Conservation (phyloP, 2,113 vertebrate species). For the Dromiciops gliroides region DNA sequence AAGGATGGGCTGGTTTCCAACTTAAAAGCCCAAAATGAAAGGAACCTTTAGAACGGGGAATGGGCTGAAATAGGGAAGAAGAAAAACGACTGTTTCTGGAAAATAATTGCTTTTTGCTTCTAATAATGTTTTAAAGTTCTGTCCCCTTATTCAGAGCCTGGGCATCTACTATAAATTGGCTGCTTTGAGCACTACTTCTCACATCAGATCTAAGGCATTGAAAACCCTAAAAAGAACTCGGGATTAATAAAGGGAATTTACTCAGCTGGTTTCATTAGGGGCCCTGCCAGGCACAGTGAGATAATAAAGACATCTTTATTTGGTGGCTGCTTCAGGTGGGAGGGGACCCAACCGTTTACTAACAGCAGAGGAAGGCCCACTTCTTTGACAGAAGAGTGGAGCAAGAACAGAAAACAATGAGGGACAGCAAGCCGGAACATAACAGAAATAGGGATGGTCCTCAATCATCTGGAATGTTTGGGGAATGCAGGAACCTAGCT, state of each 20-base stretch:
- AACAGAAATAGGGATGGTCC: neutral
- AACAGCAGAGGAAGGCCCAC: conserved; percentile 1
- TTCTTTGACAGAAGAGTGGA: neutral
- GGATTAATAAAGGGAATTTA: conserved; percentile 13
- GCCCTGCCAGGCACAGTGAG: conserved; percentile 3
- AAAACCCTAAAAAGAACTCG: neutral
- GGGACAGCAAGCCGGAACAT: neutral
- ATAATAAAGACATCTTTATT: conserved; percentile 6
- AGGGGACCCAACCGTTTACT: neutral
- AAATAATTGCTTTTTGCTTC: conserved; percentile 15
- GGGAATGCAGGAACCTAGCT: neutral
- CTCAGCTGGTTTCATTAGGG: conserved; percentile 1
- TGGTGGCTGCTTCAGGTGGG: neutral
- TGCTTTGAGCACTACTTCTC: neutral
- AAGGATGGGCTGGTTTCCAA: neutral
- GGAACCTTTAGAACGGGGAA: neutral
- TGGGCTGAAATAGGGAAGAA: neutral
- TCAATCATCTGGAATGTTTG: neutral
- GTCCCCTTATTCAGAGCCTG: conserved; percentile 4
- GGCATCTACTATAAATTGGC: neutral
- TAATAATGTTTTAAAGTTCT: conserved; percentile 23
- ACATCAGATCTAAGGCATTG: neutral
- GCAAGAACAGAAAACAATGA: neutral
- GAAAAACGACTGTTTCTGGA: neutral
- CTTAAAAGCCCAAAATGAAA: neutral